Percentiles rank a stretch among this genome's conserved stretches.
Evolutionary conservation across 2,113 vertebrate species (phyloP).

Genomic region (Anarrhichthys ocellatus): DNA sequence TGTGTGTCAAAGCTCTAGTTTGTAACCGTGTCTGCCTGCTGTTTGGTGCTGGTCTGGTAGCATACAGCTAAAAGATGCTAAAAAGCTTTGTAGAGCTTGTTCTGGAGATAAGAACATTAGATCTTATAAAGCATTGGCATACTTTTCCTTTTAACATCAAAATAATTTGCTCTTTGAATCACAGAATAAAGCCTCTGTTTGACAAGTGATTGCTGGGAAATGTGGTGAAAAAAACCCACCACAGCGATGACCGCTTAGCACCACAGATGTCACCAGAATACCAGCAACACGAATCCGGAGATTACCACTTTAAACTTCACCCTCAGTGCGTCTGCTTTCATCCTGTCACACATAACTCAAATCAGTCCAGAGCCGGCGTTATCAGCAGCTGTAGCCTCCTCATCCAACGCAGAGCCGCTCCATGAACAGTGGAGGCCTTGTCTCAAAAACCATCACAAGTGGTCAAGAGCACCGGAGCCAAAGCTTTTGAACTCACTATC

Average conservation of each 20-base stretch:
- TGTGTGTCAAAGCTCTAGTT: too few relatives aligned
- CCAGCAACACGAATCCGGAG: constrained; percentile 15
- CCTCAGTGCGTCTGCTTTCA: constrained; percentile 24
- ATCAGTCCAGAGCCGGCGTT: constrained; percentile 16
- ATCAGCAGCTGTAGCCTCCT: constrained; percentile 53
- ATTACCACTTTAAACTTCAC: constrained; percentile 25
- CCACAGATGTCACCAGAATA: constrained; percentile 50
- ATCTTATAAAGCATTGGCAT: not conserved
- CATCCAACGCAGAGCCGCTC: constrained; percentile 8
- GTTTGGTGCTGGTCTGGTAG: too few relatives aligned
- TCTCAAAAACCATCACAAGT: constrained; percentile 54
- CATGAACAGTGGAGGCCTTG: constrained; percentile 59
- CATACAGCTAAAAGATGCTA: too few relatives aligned
- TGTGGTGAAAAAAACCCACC: not conserved
- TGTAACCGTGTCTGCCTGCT: too few relatives aligned
- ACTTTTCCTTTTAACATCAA: not conserved
- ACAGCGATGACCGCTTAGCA: not conserved
- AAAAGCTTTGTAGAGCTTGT: not conserved
- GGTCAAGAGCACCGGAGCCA: constrained; percentile 42
- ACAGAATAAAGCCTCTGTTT: constrained; percentile 28
- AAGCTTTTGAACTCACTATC: constrained; percentile 44
- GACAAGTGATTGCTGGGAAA: constrained; percentile 5
- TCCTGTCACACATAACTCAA: constrained; percentile 47
- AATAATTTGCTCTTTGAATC: constrained; percentile 9
- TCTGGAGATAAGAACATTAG: not conserved